Conservation (phyloP, 2,888 invertebrate species). For the Hedychridium roseum region DNA sequence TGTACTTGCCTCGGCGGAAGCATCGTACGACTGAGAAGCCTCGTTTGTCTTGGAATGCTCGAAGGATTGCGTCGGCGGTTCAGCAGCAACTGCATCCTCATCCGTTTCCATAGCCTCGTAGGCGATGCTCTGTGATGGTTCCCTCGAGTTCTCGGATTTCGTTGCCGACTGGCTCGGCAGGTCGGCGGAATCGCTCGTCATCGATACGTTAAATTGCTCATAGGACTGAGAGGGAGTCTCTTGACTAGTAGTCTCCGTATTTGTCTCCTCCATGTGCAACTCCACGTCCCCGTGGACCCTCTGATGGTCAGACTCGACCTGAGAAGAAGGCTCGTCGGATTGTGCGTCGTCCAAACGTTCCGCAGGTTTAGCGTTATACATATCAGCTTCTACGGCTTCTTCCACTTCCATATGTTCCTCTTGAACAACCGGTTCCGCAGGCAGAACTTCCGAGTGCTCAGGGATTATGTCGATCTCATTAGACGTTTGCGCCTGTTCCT, state of each 20-base stretch:
- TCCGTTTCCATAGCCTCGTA: constrained; percentile 51
- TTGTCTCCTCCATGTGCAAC: constrained; percentile 33
- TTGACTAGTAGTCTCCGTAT: constrained; percentile 44
- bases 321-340: constrained; percentile 40
- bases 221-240: constrained; percentile 58
- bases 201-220: constrained; percentile 44
- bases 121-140: constrained; percentile 50
- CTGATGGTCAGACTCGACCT: constrained; percentile 30
- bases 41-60: constrained; percentile 48
- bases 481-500: constrained; percentile 30
- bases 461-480: constrained; percentile 20
- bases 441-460: constrained; percentile 15
- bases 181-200: constrained; percentile 44
- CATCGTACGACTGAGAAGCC: constrained; percentile 49
- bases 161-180: constrained; percentile 55
- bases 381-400: constrained; percentile 29
- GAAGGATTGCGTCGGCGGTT: constrained; percentile 55
- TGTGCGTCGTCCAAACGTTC: constrained; percentile 25
- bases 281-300: constrained; percentile 29
- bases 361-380: constrained; percentile 18
- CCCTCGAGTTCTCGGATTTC: constrained; percentile 51
- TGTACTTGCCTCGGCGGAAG: constrained; percentile 36
- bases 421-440: constrained; percentile 20
- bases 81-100: constrained; percentile 34
- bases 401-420: constrained; percentile 37